Evolutionary conservation across 2,888 invertebrate species (phyloP).

Genomic region (Hirtodrosophila cameraria): DNA sequence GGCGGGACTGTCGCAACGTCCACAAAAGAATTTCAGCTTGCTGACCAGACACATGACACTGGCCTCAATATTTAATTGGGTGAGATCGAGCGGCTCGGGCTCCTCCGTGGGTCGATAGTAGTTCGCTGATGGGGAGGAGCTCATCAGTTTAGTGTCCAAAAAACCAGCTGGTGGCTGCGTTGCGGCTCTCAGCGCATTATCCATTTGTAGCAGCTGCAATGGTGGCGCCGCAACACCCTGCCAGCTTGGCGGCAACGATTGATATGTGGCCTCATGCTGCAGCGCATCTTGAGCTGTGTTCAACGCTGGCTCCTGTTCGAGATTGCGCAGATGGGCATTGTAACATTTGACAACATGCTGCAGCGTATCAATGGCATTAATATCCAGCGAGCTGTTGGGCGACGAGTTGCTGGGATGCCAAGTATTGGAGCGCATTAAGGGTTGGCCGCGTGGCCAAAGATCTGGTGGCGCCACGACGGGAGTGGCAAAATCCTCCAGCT

Average conservation of each 20-base stretch:
- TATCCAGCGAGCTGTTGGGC: constrained; percentile 79
- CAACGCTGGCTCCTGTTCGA: constrained; percentile 30
- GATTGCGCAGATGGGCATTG: constrained; percentile 76
- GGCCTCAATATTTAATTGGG: constrained; percentile 93
- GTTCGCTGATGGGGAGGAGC: constrained; percentile 87
- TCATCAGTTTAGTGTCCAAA: constrained; percentile 85
- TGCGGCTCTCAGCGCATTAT: constrained; percentile 40
- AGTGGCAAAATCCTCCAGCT: constrained; percentile 89
- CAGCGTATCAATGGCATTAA: constrained; percentile 82
- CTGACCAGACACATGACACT: constrained; percentile 94
- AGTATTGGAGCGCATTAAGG: constrained; percentile 80
- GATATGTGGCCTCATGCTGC: constrained; percentile 63
- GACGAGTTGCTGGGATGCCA: constrained; percentile 74
- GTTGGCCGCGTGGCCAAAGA: constrained; percentile 86
- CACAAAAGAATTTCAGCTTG: constrained; percentile 91
- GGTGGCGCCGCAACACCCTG: constrained; percentile 25
- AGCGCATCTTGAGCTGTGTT: neutral
- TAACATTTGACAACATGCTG: constrained; percentile 82
- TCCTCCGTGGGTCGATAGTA: constrained; percentile 92
- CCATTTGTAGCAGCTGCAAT: constrained; percentile 61
- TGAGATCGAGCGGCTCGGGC: constrained; percentile 93
- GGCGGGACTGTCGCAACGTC: constrained; percentile 89
- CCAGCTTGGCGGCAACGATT: constrained; percentile 76
- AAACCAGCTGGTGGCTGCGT: constrained; percentile 80
- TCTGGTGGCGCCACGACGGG: constrained; percentile 88